phyloP scores from a whole-genome alignment of 2,113 vertebrate species.

The Eretmodus cyanostictus region DNA sequence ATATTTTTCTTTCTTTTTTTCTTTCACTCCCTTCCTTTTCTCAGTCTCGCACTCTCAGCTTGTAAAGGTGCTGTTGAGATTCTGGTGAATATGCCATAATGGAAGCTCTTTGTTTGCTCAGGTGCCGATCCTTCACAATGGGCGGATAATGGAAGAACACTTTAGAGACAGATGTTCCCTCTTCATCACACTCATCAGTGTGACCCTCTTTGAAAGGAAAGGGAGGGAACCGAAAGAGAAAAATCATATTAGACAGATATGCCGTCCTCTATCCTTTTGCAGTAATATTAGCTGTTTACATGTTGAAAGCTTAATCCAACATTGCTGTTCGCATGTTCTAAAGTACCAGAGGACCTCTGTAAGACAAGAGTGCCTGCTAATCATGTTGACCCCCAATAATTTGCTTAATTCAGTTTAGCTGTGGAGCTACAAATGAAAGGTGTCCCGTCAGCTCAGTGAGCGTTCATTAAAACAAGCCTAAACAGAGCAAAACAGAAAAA shows the following conservation, averaged over 20 bases:
- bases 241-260: background rate
- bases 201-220: constrained; percentile 54
- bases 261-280: background rate
- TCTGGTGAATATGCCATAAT: constrained; percentile 57
- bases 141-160: constrained; percentile 62
- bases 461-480: background rate
- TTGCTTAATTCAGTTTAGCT: background rate
- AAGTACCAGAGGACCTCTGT: background rate
- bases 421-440: background rate
- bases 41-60: background rate
- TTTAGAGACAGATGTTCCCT: constrained; percentile 72
- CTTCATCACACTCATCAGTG: constrained; percentile 58
- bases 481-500: background rate
- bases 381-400: background rate
- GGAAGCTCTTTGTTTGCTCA: constrained; percentile 71
- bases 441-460: background rate
- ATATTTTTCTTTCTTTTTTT: constrained; percentile 35
- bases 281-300: constrained; percentile 7
- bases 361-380: background rate
- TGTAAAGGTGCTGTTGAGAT: constrained; percentile 37
- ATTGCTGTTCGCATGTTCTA: background rate
- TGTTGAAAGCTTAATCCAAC: constrained; percentile 1
- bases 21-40: background rate
- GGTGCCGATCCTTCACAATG: constrained; percentile 58
- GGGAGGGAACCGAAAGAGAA: background rate